phyloP scores from a whole-genome alignment of 2,113 vertebrate genomes.

The Gambusia affinis region DNA sequence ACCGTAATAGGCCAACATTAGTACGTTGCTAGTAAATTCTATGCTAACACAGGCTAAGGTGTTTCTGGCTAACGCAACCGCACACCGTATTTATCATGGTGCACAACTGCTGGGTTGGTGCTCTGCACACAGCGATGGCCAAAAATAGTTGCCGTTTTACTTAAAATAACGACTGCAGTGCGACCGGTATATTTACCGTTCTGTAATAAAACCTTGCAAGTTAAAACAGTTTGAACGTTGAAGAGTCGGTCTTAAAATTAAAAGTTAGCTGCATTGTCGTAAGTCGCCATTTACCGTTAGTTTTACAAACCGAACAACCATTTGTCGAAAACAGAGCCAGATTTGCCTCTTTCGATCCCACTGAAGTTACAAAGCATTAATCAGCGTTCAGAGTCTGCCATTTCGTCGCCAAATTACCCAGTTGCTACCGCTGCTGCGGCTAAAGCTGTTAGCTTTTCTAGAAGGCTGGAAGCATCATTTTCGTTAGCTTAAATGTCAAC shows the following conservation, averaged over 20 bases:
- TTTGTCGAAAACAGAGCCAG: constrained; percentile 3
- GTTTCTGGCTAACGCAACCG: constrained; percentile 55
- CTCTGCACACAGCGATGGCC: constrained; percentile 20
- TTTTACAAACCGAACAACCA: background rate
- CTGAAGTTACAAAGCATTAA: constrained; percentile 12
- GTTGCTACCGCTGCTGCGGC: constrained; percentile 52
- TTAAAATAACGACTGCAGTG: constrained; percentile 1
- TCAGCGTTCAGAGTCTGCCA: constrained; percentile 10
- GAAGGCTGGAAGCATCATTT: constrained; percentile 51
- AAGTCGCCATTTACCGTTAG: background rate
- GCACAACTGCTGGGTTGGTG: constrained; percentile 17
- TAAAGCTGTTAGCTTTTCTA: constrained; percentile 58
- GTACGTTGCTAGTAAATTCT: constrained; percentile 34
- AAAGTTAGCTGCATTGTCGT: constrained; percentile 26
- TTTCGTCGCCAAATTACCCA: constrained; percentile 18
- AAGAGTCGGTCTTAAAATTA: background rate
- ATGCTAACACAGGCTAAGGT: constrained; percentile 65
- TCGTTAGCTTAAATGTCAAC: constrained; percentile 57
- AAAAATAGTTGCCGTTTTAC: background rate
- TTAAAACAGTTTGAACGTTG: background rate
- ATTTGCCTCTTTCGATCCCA: background rate
- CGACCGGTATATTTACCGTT: background rate
- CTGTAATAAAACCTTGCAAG: constrained; percentile 12
- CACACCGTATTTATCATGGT: constrained; percentile 59
- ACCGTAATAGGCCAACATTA: constrained; percentile 43